Percentiles rank a stretch among this genome's conserved stretches.
Conservation (phyloP, 2,888 invertebrate genomes). For the Hofmannophila pseudospretella region DNA sequence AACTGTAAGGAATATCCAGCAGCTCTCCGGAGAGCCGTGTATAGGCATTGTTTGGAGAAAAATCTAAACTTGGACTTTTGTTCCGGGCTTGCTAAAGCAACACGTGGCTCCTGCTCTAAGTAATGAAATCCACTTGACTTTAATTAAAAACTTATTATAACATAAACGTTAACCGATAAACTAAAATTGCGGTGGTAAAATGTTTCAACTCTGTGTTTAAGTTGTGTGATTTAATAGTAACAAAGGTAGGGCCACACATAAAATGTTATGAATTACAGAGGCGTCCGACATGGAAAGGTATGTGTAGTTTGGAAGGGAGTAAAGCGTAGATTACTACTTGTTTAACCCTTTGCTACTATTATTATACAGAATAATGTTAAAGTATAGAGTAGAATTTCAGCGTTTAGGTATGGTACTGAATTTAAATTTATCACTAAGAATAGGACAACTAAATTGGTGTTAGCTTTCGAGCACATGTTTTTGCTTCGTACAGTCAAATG, state of each 20-base stretch:
- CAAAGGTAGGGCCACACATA: slow-evolving; percentile 39
- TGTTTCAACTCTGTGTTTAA: slow-evolving; percentile 30
- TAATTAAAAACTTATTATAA: slow-evolving; percentile 54
- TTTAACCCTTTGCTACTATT: slow-evolving; percentile 31
- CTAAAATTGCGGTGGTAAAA: slow-evolving; percentile 42
- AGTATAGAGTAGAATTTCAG: slow-evolving; percentile 33
- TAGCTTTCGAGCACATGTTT: too few species aligned
- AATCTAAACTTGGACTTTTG: slow-evolving; percentile 63
- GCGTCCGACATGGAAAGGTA: slow-evolving; percentile 36
- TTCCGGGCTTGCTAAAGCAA: slow-evolving; percentile 46
- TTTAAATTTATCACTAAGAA: too few species aligned
- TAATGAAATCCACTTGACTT: slow-evolving; percentile 58
- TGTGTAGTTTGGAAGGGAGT: slow-evolving; percentile 38
- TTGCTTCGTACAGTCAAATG: too few species aligned
- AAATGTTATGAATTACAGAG: slow-evolving; percentile 46
- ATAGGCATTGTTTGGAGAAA: slow-evolving; percentile 64
- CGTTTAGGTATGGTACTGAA: slow-evolving; percentile 25
- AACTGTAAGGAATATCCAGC: slow-evolving; percentile 70
- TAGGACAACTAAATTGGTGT: too few species aligned
- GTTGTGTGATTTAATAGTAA: slow-evolving; percentile 41
- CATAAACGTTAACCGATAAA: slow-evolving; percentile 44
- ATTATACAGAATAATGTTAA: slow-evolving; percentile 36
- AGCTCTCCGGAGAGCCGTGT: slow-evolving; percentile 45
- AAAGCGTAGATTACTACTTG: slow-evolving; percentile 37
- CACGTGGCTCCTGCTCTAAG: slow-evolving; percentile 59